Conservation (phyloP, 2,888 invertebrate genomes). For the Tuta absoluta region DNA sequence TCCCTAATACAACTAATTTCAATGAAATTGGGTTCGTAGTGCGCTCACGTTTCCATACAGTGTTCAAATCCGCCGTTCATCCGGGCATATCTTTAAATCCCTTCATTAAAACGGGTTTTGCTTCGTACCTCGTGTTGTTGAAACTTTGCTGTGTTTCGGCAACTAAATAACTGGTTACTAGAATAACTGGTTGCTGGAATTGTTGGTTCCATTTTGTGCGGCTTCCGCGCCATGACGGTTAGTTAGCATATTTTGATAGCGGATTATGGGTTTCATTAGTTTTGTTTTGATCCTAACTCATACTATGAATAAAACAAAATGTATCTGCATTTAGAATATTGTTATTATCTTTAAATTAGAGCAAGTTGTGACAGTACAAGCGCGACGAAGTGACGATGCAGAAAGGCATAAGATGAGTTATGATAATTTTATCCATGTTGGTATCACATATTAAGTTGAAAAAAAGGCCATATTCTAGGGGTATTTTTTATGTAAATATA, state of each 20-base stretch:
- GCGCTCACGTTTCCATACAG: constrained; percentile 28
- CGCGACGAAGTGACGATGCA: too few relatives aligned
- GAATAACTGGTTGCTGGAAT: not conserved
- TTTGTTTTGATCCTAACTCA: not conserved
- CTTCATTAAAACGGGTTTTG: constrained; percentile 39
- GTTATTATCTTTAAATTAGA: too few relatives aligned
- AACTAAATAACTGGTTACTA: not conserved
- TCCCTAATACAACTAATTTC: not conserved
- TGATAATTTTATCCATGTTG: too few relatives aligned
- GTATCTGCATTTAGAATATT: too few relatives aligned
- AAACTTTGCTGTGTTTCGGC: constrained; percentile 17
- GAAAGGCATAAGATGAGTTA: too few relatives aligned
- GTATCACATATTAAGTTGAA: too few relatives aligned
- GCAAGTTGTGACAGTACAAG: too few relatives aligned
- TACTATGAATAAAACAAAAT: too few relatives aligned
- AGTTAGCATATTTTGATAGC: constrained; percentile 10
- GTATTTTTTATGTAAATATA: too few relatives aligned
- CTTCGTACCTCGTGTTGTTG: constrained; percentile 24
- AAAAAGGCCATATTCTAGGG: too few relatives aligned
- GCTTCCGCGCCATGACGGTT: not conserved
- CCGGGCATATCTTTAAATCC: constrained; percentile 35
- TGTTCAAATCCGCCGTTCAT: constrained; percentile 33
- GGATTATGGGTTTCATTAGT: not conserved
- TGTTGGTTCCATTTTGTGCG: not conserved
- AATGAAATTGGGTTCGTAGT: constrained; percentile 5